A percentile compares a stretch with the other conserved stretches of the same genome.
Evolutionary conservation across 2,113 vertebrate genomes (phyloP).

Genomic region (Carassius auratus): DNA sequence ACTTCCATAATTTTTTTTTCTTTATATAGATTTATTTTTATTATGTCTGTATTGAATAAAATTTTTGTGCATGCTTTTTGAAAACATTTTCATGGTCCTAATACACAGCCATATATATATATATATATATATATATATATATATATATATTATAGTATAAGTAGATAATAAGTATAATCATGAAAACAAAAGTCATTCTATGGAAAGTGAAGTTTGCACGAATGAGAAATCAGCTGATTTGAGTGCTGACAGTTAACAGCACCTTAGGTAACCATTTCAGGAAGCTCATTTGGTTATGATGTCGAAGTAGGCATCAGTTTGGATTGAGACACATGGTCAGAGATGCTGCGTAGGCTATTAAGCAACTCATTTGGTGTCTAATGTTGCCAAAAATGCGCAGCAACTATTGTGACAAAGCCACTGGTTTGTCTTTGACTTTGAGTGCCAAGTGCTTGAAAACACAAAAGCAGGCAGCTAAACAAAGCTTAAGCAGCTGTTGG

Average conservation of each 20-base stretch:
- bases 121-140: too few species aligned
- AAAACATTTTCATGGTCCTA: background rate
- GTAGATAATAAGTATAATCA: background rate
- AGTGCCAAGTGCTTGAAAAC: slow-evolving; percentile 20
- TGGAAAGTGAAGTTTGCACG: too few species aligned
- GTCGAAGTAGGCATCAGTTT: too few species aligned
- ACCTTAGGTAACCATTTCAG: too few species aligned
- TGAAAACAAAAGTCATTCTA: background rate
- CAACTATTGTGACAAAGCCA: background rate
- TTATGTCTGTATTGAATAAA: background rate
- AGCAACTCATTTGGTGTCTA: background rate
- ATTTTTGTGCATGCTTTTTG: background rate
- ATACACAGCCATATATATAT: too few species aligned
- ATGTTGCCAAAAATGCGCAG: background rate
- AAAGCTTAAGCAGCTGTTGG: slow-evolving; percentile 77
- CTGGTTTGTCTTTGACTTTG: slow-evolving; percentile 12
- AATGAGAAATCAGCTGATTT: background rate
- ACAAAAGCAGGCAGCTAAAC: slow-evolving; percentile 46
- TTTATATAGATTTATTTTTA: background rate
- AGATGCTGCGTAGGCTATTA: background rate
- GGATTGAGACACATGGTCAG: background rate
- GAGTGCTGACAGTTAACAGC: too few species aligned
- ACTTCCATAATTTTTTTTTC: background rate
- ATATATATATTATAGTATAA: too few species aligned
- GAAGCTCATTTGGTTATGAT: too few species aligned